phyloP scores from a whole-genome alignment of 35 echinoderm and acorn worm genomes.

The Ptychodera flava region DNA sequence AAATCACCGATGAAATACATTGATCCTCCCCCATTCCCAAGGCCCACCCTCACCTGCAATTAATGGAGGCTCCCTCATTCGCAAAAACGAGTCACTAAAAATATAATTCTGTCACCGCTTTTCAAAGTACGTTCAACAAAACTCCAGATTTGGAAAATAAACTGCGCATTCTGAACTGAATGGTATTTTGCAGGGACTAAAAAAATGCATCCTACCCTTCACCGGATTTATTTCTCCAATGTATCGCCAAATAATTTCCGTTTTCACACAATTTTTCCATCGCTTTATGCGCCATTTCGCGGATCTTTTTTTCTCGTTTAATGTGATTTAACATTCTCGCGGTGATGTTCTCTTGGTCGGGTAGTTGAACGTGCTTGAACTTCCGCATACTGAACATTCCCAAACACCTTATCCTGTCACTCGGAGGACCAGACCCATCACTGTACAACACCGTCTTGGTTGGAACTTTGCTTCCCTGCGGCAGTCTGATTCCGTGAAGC shows the following conservation, averaged over 20 bases:
- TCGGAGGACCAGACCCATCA: not conserved
- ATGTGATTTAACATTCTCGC: not conserved
- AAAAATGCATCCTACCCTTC: not conserved
- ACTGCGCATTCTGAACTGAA: too few species aligned
- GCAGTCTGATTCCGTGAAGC: not conserved
- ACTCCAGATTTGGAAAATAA: too few species aligned
- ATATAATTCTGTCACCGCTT: too few species aligned
- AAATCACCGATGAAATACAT: too few species aligned
- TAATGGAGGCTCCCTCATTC: too few species aligned
- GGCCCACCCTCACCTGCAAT: too few species aligned
- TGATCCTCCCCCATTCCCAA: too few species aligned
- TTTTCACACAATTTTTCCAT: not conserved
- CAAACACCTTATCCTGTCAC: not conserved
- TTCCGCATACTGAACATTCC: not conserved
- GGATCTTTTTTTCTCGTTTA: not conserved
- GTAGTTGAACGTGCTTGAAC: not conserved
- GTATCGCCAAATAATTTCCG: not conserved
- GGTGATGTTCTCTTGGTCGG: not conserved
- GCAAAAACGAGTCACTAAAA: too few species aligned
- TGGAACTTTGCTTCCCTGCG: not conserved
- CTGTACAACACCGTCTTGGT: not conserved
- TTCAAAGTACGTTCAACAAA: too few species aligned
- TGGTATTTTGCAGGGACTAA: too few species aligned
- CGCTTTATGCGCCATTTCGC: not conserved
- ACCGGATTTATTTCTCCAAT: not conserved